phyloP scores from a whole-genome alignment of 2,797 vertebrate genomes.

The Pangasius krempfi region DNA sequence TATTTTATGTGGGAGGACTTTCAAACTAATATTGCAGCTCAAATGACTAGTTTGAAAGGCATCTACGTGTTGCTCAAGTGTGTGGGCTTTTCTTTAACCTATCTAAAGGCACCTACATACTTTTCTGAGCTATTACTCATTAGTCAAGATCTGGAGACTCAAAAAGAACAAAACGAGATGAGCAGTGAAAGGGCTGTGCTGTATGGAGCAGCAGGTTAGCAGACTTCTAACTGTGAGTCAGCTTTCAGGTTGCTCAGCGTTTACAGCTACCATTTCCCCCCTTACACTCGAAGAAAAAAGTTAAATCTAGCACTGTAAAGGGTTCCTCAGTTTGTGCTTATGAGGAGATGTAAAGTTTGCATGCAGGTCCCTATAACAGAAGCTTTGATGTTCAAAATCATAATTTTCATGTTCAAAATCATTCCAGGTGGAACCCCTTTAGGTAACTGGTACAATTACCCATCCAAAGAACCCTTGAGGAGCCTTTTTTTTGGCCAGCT shows the following conservation, averaged over 20 bases:
- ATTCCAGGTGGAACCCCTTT: neutral
- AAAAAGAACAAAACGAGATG: constrained; percentile 39
- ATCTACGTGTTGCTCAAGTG: constrained; percentile 55
- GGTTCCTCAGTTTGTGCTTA: neutral
- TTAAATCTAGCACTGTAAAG: neutral
- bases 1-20: constrained; percentile 43
- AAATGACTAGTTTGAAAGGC: constrained; percentile 50
- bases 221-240: constrained; percentile 5
- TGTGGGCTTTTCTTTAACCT: constrained; percentile 63
- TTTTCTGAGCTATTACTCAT: constrained; percentile 65
- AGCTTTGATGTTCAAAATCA: neutral
- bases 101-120: constrained; percentile 65
- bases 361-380: neutral
- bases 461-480: neutral
- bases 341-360: neutral
- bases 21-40: constrained; percentile 46
- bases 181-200: constrained; percentile 31
- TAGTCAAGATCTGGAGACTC: constrained; percentile 57
- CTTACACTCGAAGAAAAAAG: neutral
- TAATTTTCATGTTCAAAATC: neutral
- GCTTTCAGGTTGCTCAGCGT: neutral
- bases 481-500: neutral
- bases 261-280: neutral
- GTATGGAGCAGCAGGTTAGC: constrained; percentile 19
- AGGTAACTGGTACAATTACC: neutral